Evolutionary conservation across 35 echinoderm and acorn worm genomes (phyloP).

Genomic region (Hemicentrotus pulcherrimus): DNA sequence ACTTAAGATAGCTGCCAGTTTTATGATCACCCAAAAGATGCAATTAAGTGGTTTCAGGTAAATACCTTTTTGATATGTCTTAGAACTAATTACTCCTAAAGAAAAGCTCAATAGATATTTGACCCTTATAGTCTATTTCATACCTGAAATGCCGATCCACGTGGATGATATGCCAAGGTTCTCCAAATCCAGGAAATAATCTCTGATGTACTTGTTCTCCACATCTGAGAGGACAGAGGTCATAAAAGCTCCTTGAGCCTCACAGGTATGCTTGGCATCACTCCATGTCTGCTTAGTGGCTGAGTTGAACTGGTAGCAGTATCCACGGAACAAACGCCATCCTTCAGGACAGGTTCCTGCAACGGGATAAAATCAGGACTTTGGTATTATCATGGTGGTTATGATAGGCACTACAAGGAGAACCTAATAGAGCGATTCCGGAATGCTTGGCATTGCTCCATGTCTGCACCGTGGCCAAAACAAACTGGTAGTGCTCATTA

Average conservation of each 20-base stretch:
- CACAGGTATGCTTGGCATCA: slow-evolving; percentile 86
- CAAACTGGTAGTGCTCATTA: no score
- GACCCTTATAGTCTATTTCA: neutral
- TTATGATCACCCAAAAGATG: no score
- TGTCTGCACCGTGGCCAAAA: neutral
- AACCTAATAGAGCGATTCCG: neutral
- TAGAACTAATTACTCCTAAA: neutral
- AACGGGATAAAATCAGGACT: neutral
- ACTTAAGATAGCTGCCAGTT: no score
- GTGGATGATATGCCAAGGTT: slow-evolving; percentile 75
- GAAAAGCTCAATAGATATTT: neutral
- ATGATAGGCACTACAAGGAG: neutral
- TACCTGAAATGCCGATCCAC: slow-evolving; percentile 95
- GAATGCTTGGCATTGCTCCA: neutral
- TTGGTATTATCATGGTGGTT: no score
- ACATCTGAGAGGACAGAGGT: slow-evolving; percentile 67
- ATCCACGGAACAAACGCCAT: slow-evolving; percentile 72
- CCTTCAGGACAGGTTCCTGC: slow-evolving; percentile 73
- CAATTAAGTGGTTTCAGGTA: no score
- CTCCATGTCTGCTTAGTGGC: slow-evolving; percentile 59
- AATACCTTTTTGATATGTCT: no score
- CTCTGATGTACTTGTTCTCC: slow-evolving; percentile 70
- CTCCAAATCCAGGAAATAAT: slow-evolving; percentile 66
- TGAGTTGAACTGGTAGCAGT: slow-evolving; percentile 84
- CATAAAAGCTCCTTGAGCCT: slow-evolving; percentile 79